These are phyloP conservation scores for Torymus aiolomorphi DNA, from an alignment of 2,888 invertebrate genomes.

Conservation along the genomic window DNA sequence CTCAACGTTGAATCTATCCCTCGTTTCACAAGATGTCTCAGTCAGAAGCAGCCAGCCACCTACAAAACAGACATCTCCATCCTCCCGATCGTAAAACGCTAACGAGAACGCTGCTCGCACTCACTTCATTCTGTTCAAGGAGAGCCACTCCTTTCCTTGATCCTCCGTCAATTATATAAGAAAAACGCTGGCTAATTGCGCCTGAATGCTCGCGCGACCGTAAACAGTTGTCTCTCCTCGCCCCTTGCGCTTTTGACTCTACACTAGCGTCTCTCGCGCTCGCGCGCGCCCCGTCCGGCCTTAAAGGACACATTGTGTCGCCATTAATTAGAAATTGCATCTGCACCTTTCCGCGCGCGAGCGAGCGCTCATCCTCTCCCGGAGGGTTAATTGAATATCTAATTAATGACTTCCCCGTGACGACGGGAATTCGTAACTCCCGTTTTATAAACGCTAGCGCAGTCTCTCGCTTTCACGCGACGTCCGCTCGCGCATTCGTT, in stretches of 20 bases:
- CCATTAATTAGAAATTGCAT: conserved; percentile 59
- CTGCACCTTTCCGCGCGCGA: background rate
- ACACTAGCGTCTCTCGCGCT: background rate
- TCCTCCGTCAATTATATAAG: conserved; percentile 3
- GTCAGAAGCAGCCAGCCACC: too few species aligned
- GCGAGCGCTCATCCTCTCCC: background rate
- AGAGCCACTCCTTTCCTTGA: background rate
- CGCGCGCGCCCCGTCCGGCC: background rate
- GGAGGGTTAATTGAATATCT: conserved; percentile 64
- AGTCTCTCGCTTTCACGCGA: conserved; percentile 57
- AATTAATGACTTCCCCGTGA: conserved; percentile 64
- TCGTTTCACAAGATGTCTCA: too few species aligned
- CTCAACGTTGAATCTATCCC: too few species aligned
- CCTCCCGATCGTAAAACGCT: too few species aligned
- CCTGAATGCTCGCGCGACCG: conserved; percentile 3
- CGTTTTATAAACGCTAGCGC: conserved; percentile 33
- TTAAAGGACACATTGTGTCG: conserved; percentile 35
- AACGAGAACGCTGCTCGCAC: too few species aligned
- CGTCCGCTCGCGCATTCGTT: conserved; percentile 60
- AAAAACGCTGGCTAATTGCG: background rate
- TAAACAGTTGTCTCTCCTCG: background rate
- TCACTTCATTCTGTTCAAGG: too few species aligned
- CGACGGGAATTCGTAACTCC: conserved; percentile 60
- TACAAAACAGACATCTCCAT: too few species aligned
- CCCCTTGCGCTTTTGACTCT: background rate